Conservation (phyloP, 2,797 vertebrate genomes). For the Nothura maculosa region DNA sequence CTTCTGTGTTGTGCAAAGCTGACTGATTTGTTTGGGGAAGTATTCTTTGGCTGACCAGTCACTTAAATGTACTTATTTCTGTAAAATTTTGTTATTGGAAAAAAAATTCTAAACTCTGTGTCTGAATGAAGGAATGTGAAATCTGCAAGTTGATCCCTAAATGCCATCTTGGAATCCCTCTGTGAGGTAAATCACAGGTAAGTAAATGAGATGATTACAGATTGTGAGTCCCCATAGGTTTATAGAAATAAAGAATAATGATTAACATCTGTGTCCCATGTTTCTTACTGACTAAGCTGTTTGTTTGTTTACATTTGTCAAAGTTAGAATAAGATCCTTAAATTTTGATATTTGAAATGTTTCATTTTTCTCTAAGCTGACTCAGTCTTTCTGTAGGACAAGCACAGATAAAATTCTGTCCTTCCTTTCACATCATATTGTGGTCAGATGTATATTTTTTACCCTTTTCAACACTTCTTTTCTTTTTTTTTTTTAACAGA, state of each 20-base stretch:
- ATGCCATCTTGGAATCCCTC: background rate
- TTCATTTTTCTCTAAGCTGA: background rate
- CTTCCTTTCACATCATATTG: background rate
- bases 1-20: background rate
- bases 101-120: background rate
- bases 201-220: background rate
- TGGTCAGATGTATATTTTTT: background rate
- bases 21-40: background rate
- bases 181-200: background rate
- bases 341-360: background rate
- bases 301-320: background rate
- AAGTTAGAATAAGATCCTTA: background rate
- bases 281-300: background rate
- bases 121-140: background rate
- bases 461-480: background rate
- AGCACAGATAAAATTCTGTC: background rate
- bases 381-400: background rate
- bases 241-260: background rate
- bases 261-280: background rate
- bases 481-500: background rate
- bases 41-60: background rate
- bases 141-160: background rate
- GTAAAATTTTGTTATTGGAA: background rate
- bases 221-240: background rate
- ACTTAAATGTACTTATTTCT: background rate